Percentiles rank a stretch among this genome's conserved stretches.
These are phyloP conservation scores for Ophioninae sp. DNA, from an alignment of 2,888 invertebrate genomes.

Conservation along the genomic window DNA sequence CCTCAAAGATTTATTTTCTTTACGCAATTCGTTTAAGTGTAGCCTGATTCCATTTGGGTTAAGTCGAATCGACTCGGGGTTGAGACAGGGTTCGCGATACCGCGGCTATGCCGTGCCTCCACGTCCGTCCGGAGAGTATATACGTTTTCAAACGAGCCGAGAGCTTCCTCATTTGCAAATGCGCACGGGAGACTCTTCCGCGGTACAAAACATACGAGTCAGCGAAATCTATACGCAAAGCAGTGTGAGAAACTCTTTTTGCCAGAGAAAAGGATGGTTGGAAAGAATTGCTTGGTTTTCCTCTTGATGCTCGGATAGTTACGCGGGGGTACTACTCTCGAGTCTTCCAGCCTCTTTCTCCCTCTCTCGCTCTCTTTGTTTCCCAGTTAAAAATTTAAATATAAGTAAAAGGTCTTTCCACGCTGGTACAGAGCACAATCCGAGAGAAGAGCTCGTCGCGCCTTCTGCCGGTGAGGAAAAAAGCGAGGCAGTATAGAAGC, in stretches of 20 bases:
- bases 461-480: constrained; percentile 66
- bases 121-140: constrained; percentile 8
- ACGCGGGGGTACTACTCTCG: constrained; percentile 51
- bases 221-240: constrained; percentile 46
- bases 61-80: constrained; percentile 64
- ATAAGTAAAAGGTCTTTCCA: constrained; percentile 77
- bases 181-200: constrained; percentile 52
- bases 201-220: constrained; percentile 37
- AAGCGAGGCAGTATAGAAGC: constrained; percentile 19
- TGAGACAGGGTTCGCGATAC: constrained; percentile 51
- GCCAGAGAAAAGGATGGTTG: constrained; percentile 30
- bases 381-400: constrained; percentile 77
- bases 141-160: constrained; percentile 4
- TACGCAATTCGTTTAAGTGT: constrained; percentile 81
- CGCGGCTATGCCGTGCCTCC: constrained; percentile 34
- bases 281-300: constrained; percentile 43
- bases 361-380: constrained; percentile 68
- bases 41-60: constrained; percentile 79
- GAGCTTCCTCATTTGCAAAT: constrained; percentile 66
- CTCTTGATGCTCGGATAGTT: constrained; percentile 51
- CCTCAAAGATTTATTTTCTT: constrained; percentile 77
- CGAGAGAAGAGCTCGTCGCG: constrained; percentile 73
- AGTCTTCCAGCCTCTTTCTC: neutral
- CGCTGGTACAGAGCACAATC: constrained; percentile 72
- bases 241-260: constrained; percentile 48